Base-by-base conservation (phyloP, 1,140 invertebrate genomes). In the Brachionus manjavacas region DNA sequence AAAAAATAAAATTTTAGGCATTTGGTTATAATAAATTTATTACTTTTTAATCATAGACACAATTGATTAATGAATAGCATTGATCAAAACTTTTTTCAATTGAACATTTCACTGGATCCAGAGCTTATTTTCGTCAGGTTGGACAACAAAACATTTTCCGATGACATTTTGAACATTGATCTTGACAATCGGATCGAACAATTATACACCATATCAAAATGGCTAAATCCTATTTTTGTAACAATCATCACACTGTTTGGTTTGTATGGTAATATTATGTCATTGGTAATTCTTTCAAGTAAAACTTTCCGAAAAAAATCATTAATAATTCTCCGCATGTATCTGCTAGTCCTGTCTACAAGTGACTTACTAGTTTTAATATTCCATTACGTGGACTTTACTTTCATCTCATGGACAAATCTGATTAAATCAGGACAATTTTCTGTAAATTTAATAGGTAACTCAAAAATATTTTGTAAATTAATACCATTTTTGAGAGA, bases 141-240 rank as follows among this genome's bases (percentile, higher is more conserved):
- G 14, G 68, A 35, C 6, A 72, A 72, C n/a, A 35, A 39, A 35
- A 72, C 68, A 16, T 4, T 72, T 14, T 39, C 11, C 8, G 25
- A 72, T 72, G 68, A 72, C 3, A 31, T 39, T 35, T 41, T 0
- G 4, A 16, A 8, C 35, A 16, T 76, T 8, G 28, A 46, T 35
- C 39, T 76, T 11, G 23, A 23, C 20, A 0, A 49, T 16, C 14
- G 11, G 9, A 20, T 76, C 2, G 41, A 76, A 76, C 20, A 9
- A 20, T 76, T 76, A 25, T 76, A 76, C 25, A 46, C 4, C 7
- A 46, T 76, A 16, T 76, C 72, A 76, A 76, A 76, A 76, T 76
- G 72, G 72, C 16, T 76, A 4, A 76, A 76, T 76, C 16, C 25
- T 9, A 49, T 46, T 14, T 46, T 49, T 23, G n/a, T 76, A 7